phyloP scores from a whole-genome alignment of 2,113 vertebrate species.

The Mugil cephalus region DNA sequence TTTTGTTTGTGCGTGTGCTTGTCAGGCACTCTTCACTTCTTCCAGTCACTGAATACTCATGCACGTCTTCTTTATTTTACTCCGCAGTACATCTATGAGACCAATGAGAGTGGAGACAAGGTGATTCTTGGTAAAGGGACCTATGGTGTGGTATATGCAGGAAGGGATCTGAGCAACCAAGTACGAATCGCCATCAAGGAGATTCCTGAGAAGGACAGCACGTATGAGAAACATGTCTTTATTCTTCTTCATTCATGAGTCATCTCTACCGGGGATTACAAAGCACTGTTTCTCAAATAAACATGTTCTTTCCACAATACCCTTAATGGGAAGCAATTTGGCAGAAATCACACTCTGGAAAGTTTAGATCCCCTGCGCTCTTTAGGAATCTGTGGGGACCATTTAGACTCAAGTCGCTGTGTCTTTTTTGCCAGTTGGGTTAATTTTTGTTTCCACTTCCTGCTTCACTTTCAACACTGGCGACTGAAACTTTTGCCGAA shows the following conservation, averaged over 20 bases:
- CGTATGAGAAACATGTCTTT: conserved; percentile 73
- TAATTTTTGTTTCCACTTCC: no score
- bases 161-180: conserved; percentile 89
- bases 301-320: neutral
- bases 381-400: neutral
- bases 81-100: conserved; percentile 90
- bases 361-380: neutral
- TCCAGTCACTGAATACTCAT: neutral
- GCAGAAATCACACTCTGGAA: neutral
- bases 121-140: conserved; percentile 93
- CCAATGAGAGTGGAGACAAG: conserved; percentile 83
- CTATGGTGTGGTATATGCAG: conserved; percentile 92
- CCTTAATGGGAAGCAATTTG: conserved; percentile 34
- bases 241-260: neutral
- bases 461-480: no score
- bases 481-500: no score
- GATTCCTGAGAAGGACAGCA: conserved; percentile 92
- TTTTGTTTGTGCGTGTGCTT: neutral
- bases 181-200: conserved; percentile 96
- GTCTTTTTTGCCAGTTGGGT: no score
- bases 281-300: conserved; percentile 14
- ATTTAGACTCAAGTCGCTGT: no score
- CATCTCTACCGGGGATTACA: neutral
- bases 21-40: neutral
- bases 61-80: neutral